Base-by-base conservation (phyloP, 2,888 invertebrate species). In the Nymphalis c-album region DNA sequence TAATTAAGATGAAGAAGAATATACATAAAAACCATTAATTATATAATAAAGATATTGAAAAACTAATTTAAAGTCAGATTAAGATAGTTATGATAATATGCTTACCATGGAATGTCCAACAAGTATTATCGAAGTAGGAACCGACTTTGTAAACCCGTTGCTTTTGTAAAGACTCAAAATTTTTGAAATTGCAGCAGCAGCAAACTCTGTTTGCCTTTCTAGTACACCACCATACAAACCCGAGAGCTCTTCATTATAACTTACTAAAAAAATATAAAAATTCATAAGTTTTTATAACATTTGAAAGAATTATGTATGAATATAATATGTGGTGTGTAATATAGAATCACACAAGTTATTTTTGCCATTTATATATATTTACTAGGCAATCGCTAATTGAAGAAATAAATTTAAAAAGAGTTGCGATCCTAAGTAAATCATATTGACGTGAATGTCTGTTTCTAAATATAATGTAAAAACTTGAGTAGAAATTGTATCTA, bases 91-190 rank as follows among this genome's bases (percentile, higher is more conserved):
- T 53, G 26, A 76, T 79, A 18, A 63, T 8, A 55, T 48, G 45
- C 89, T 88, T 88, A 97, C 97, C 97, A 99, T 98, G 10, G 99
- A 99, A 93, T 99, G 99, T 7, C 98, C 99, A 82, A 99, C 95
- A 1, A 99, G 83, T 58, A 98, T 93, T 18, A 99, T 94, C 94
- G 95, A 75, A 75, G 87, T 84, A 16, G 91, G 88, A 69, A 90
- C 77, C 74, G 85, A 77, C 82, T 92, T 83, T 68, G 88, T 83
- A 73, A 87, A 87, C 76, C 87, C 82, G 75, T 92, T 85, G 85
- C 87, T 84, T 69, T 86, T 86, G 73, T 99, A 99, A 55, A 98
- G 87, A 63, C 94, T 93, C 67, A 97, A 88, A 78, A 98, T 96
- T 75, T 94, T 94, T 63, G 94, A 85, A 64, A 98, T 94, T 71